Percentiles rank a stretch among this genome's conserved stretches.
phyloP scores from a whole-genome alignment of 2,797 vertebrate genomes.

The Sebastes diploproa region DNA sequence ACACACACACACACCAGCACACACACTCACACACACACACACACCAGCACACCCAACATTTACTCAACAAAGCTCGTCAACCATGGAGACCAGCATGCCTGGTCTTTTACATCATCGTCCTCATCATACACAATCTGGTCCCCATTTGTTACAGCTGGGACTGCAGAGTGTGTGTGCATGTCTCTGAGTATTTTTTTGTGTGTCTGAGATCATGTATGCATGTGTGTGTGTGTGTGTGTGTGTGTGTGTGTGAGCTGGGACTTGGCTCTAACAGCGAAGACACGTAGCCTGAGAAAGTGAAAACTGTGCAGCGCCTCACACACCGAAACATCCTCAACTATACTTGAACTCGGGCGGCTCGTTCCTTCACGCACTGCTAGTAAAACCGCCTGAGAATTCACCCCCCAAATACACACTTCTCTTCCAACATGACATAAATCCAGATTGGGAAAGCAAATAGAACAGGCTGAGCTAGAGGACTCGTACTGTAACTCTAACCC shows the following conservation, averaged over 20 bases:
- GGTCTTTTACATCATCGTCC: conserved; percentile 78
- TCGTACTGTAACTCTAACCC: conserved; percentile 12
- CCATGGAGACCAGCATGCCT: conserved; percentile 82
- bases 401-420: neutral
- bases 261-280: conserved; percentile 41
- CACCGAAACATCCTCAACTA: conserved; percentile 53
- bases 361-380: conserved; percentile 10
- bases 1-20: neutral
- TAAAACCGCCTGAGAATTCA: conserved; percentile 12
- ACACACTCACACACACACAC: neutral
- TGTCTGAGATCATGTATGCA: conserved; percentile 50
- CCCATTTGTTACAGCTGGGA: conserved; percentile 82
- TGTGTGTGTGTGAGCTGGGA: conserved; percentile 20
- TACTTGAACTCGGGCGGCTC: conserved; percentile 30
- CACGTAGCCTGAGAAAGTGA: conserved; percentile 54
- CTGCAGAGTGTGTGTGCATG: conserved; percentile 37
- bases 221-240: conserved; percentile 4
- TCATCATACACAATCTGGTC: conserved; percentile 81
- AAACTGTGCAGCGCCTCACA: conserved; percentile 42
- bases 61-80: conserved; percentile 76
- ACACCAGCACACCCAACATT: conserved; percentile 60
- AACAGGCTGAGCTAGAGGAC: conserved; percentile 5
- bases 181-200: conserved; percentile 32
- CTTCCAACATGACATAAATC: conserved; percentile 49
- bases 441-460: conserved; percentile 37